Evolutionary conservation across 2,888 invertebrate species (phyloP), one percentile per base, ranked within the genome.

Genomic region (Melipona bicolor): DNA sequence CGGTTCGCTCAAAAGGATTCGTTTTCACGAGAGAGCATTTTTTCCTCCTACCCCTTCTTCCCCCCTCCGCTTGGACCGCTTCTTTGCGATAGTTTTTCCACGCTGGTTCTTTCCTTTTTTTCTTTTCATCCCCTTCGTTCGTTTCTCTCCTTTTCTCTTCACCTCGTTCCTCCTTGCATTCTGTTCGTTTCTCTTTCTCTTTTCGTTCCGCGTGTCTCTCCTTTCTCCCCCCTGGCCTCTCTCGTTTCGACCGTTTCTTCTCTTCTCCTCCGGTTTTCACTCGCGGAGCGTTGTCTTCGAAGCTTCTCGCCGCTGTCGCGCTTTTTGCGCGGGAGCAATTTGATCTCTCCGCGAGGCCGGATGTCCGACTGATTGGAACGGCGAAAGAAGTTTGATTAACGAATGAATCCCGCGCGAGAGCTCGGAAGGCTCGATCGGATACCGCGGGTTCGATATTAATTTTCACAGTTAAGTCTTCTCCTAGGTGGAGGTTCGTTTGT

Each of bases 1-100:
- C 73, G 85, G 79, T 75, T 70, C n/a, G 73, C 67, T 80, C 81
- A 85, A 86, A 86, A 82, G 78, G 79, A 81, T 71, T 68, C 81
- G 77, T 85, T 85, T 79, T 79, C 56, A 73, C 19, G 72, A 71
- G 64, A 71, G 71, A 54, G 56, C 62, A 68, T 80, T 84, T 78
- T 68, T 69, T 56, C 21, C n/a, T 65, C 6, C 27, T 3, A 4
- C 1, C 19, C 19, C 3, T 19, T 4, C 3, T 19, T 4, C 17
- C 19, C 19, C 52, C 5, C 19, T 52, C 6, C 19, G 17, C 4
- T 52, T 52, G 52, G 52, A 21, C 24, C 72, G 59, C 50, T 64
- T 83, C 72, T 59, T 59, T 54, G 67, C 52, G 32, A 70, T 68
- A 24, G n/a, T 70, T 62, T 24, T 36, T 52, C 32, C 71, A 21